Conservation (phyloP, 2,797 vertebrate genomes). For the Cottoperca gobio region DNA sequence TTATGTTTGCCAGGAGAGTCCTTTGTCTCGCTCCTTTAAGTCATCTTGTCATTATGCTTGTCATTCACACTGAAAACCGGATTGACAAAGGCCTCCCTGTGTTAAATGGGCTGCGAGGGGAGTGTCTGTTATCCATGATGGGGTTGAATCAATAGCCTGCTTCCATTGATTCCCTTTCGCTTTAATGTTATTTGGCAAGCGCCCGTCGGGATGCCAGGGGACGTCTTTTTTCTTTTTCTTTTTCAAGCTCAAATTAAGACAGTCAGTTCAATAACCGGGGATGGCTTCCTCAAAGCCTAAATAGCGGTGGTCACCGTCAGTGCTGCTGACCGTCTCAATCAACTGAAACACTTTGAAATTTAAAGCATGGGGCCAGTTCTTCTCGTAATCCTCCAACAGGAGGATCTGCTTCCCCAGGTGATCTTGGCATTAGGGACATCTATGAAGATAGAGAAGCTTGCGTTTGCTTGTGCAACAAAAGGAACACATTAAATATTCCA, state of each 20-base stretch:
- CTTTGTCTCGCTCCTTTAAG: conserved; percentile 39
- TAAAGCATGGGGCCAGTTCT: conserved; percentile 32
- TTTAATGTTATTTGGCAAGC: conserved; percentile 65
- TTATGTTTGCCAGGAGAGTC: conserved; percentile 30
- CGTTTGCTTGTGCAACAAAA: conserved; percentile 72
- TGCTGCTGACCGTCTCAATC: conserved; percentile 32
- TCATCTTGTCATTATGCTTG: conserved; percentile 57
- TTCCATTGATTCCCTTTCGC: conserved; percentile 64
- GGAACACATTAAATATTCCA: conserved; percentile 73
- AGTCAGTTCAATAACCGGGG: conserved; percentile 57
- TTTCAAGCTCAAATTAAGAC: conserved; percentile 54
- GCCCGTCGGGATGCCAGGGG: conserved; percentile 30
- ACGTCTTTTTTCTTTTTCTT: conserved; percentile 20
- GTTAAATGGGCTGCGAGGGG: conserved; percentile 69
- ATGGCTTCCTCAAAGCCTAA: conserved; percentile 54
- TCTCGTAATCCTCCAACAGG: conserved; percentile 31
- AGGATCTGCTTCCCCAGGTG: conserved; percentile 51
- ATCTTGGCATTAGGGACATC: conserved; percentile 56
- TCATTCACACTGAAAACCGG: conserved; percentile 48
- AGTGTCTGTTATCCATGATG: conserved; percentile 63
- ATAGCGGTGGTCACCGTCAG: conserved; percentile 30
- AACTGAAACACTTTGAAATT: conserved; percentile 49
- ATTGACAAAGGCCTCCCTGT: conserved; percentile 61
- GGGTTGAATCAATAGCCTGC: conserved; percentile 67
- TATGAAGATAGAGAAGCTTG: conserved; percentile 51